Evolutionary conservation across 2,888 invertebrate genomes (phyloP).

Genomic region (Ennomos quercinarius): DNA sequence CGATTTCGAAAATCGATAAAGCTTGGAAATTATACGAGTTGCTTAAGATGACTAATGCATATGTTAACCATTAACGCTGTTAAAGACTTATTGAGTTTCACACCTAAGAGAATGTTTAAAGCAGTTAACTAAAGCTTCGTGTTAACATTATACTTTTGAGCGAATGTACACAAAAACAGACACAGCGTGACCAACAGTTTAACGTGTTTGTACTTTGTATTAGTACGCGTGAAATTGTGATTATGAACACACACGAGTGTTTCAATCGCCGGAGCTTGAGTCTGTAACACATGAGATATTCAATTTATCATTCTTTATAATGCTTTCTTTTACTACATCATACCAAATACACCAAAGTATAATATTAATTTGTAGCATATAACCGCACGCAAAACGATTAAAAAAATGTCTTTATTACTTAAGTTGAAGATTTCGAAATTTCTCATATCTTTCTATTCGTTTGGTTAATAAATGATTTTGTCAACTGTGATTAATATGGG

Average conservation of each 20-base stretch:
- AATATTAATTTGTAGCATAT: no score
- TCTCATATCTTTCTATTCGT: no score
- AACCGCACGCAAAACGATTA: no score
- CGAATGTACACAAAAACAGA: constrained; percentile 61
- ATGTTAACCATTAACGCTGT: constrained; percentile 30
- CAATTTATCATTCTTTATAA: constrained; percentile 2
- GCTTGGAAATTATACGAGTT: constrained; percentile 25
- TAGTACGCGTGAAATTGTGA: constrained; percentile 81
- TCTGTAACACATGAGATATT: constrained; percentile 1
- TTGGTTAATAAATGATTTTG: no score
- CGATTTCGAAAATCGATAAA: constrained; percentile 33
- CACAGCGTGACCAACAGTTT: constrained; percentile 75
- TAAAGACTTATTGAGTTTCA: constrained; percentile 28
- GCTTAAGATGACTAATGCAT: constrained; percentile 37
- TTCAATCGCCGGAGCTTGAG: constrained; percentile 46
- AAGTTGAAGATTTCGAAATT: no score
- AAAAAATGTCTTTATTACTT: no score
- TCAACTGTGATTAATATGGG: no score
- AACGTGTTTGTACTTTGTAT: constrained; percentile 72
- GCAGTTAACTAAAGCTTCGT: constrained; percentile 22
- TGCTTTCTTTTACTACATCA: no score
- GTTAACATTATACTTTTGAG: constrained; percentile 43
- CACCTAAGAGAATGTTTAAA: constrained; percentile 28
- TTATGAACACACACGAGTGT: constrained; percentile 69
- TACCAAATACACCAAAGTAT: no score